Conservation (phyloP, 2,888 invertebrate genomes). For the Ceriagrion tenellum region DNA sequence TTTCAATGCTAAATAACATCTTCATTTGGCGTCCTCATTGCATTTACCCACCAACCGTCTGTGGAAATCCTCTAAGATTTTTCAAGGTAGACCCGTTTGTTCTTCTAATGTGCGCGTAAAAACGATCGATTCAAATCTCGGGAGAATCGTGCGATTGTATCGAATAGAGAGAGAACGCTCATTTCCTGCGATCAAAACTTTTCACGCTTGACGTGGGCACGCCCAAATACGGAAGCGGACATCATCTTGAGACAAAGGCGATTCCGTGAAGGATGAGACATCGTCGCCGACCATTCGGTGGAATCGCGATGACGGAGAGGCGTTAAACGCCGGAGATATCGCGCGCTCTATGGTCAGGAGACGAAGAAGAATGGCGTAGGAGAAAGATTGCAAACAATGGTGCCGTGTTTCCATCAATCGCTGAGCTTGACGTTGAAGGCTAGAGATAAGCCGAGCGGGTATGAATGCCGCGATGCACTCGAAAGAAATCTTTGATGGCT, state of each 20-base stretch:
- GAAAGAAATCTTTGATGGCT: not conserved
- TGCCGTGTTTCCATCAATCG: not conserved
- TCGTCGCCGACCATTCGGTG: not conserved
- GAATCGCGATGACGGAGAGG: not conserved
- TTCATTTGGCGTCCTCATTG: too few relatives aligned
- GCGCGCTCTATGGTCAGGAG: not conserved
- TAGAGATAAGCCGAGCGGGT: not conserved
- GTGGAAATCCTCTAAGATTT: too few relatives aligned
- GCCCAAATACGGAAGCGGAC: not conserved
- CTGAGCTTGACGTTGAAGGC: not conserved
- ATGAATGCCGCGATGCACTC: not conserved
- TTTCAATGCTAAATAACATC: too few relatives aligned
- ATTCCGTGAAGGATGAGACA: not conserved
- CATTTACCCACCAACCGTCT: too few relatives aligned
- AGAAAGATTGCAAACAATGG: not conserved
- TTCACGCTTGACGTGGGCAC: not conserved
- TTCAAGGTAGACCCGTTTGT: too few relatives aligned
- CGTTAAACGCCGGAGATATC: not conserved
- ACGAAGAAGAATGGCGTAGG: not conserved
- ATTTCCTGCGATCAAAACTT: not conserved
- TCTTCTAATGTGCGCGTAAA: too few relatives aligned
- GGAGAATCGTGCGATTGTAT: not conserved
- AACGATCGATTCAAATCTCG: not conserved
- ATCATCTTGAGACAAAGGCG: not conserved
- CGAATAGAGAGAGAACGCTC: not conserved